Base-by-base conservation (phyloP, 1,140 invertebrate genomes). In the Dendroctonus valens region DNA sequence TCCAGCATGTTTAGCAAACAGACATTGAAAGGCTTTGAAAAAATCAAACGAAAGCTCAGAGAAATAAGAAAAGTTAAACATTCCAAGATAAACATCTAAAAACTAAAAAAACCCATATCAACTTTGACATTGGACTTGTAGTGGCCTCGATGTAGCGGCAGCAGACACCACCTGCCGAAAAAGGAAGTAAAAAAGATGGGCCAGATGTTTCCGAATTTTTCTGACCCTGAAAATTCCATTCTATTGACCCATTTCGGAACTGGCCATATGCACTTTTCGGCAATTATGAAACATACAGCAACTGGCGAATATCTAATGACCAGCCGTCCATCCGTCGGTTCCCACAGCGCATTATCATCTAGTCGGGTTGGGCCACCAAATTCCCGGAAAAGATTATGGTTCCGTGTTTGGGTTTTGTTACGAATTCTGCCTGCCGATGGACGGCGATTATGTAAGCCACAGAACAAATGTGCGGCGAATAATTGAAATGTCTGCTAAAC, bases 171-270 rank as follows among this genome's bases (percentile, higher is more conserved):
- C 59, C 59, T 62, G 59, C 59, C 44, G 53, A 48, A 62, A 58
- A 58, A 58, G 15, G 6, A 58, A 44, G 6, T 14, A 41, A 40
- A 41, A 41, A 62, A 52, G 14, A 38, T 12, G 38, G 59, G 42
- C 49, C 49, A 53, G 59, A 41, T 62, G 49, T 53, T 62, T 15
- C 49, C 49, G 14, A 52, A 62, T 62, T 62, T 62, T 52, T 52
- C 42, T 53, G 59, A 62, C 59, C 59, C 59, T 62, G 59, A 62
- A 62, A 62, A 62, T 62, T 52, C 59, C 49, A 62, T 62, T 62
- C 59, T 62, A 62, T 41, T 62, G 59, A 62, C 59, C 59, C 59
- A 62, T 62, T 62, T 62, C 6, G 15, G 6, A 54, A 54, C 12
- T 12, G 50, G 7, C 48, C 59, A 62, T 62, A 53, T 62, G 59